These are phyloP conservation scores for Xiphophorus hellerii DNA, from an alignment of 2,113 vertebrate species.

Conservation along the genomic window DNA sequence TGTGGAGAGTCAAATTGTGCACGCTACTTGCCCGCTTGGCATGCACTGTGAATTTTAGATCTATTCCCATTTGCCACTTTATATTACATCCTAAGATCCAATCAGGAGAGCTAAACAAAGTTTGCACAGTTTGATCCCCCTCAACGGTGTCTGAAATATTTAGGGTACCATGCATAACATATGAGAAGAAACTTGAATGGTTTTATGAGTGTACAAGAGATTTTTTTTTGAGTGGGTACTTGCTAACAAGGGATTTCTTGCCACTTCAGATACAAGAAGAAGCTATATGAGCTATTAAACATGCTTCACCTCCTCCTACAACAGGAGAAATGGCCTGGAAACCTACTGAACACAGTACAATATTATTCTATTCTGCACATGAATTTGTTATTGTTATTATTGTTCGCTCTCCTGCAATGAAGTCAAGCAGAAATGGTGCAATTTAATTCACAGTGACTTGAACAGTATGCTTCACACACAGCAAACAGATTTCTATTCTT, in stretches of 20 bases:
- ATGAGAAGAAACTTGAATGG: constrained; percentile 27
- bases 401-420: no score
- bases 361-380: no score
- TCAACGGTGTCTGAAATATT: constrained; percentile 53
- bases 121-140: constrained; percentile 31
- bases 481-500: no score
- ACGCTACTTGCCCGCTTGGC: background rate
- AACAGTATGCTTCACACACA: no score
- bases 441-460: no score
- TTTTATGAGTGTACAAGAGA: constrained; percentile 10
- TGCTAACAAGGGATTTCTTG: background rate
- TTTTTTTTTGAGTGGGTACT: constrained; percentile 19
- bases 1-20: background rate
- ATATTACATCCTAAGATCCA: constrained; percentile 8
- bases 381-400: no score
- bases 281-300: no score
- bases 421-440: no score
- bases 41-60: background rate
- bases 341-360: no score
- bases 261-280: no score
- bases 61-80: constrained; percentile 19
- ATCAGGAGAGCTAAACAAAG: constrained; percentile 28
- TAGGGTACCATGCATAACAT: constrained; percentile 28
- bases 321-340: no score
- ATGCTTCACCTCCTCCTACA: no score